Conservation (phyloP, 1,140 invertebrate genomes). For the Conus ventricosus region DNA sequence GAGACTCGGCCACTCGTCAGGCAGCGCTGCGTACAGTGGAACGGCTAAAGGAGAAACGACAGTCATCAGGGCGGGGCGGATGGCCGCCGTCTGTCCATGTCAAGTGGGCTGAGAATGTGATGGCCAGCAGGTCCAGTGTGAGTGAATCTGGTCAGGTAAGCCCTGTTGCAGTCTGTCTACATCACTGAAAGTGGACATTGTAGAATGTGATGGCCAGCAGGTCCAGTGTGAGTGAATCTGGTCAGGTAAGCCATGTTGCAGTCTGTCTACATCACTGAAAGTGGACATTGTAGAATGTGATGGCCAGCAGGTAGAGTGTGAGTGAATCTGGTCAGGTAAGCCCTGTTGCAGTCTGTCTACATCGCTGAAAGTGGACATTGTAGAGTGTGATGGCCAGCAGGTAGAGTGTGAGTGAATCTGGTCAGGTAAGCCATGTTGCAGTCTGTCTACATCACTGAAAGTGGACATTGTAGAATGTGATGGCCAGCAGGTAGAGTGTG, state of each 20-base stretch:
- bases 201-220: neutral
- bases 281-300: neutral
- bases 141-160: neutral
- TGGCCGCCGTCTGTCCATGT: neutral
- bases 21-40: conserved; percentile 14
- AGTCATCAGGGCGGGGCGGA: neutral
- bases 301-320: neutral
- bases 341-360: too few relatives aligned
- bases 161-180: too few relatives aligned
- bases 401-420: neutral
- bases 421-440: neutral
- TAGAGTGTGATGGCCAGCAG: neutral
- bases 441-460: too few relatives aligned
- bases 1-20: neutral
- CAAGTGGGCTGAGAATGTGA: conserved; percentile 3
- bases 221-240: neutral
- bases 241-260: neutral
- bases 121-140: neutral
- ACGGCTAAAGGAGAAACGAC: neutral
- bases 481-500: neutral
- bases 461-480: neutral
- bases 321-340: neutral
- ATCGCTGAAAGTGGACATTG: too few relatives aligned
- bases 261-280: too few relatives aligned
- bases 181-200: too few relatives aligned